phyloP scores from a whole-genome alignment of 2,888 invertebrate species.

The Aleiodes leptofemur region DNA sequence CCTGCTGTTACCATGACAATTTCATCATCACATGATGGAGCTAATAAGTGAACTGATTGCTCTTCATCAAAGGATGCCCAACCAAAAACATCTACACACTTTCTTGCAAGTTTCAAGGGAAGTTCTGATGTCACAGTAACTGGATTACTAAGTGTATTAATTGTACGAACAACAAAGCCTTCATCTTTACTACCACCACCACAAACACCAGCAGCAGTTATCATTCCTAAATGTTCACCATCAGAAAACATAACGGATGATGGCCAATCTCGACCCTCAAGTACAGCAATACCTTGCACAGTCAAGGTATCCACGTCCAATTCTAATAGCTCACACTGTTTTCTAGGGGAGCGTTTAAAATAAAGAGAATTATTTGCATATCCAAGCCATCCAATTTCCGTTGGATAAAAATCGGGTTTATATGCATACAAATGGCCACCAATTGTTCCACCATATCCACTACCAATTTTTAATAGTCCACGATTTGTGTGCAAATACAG shows the following conservation, averaged over 20 bases:
- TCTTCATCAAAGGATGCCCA: conserved; percentile 85
- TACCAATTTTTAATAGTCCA: conserved; percentile 94
- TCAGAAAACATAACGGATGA: conserved; percentile 83
- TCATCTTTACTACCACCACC: conserved; percentile 81
- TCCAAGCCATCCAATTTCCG: conserved; percentile 90
- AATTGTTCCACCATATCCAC: conserved; percentile 94
- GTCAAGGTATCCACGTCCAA: conserved; percentile 76
- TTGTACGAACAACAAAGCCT: conserved; percentile 86
- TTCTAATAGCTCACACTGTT: conserved; percentile 72
- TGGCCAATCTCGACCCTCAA: conserved; percentile 73
- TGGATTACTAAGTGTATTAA: conserved; percentile 80
- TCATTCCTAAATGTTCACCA: conserved; percentile 86
- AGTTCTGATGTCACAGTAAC: conserved; percentile 78
- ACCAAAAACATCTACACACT: conserved; percentile 87
- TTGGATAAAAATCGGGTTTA: conserved; percentile 88
- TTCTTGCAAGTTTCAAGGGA: conserved; percentile 85
- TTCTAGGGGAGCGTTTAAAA: conserved; percentile 80
- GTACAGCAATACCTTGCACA: conserved; percentile 75
- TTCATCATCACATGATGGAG: conserved; percentile 85
- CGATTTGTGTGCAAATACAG: conserved; percentile 91
- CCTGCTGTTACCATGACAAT: conserved; percentile 87
- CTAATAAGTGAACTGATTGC: conserved; percentile 74
- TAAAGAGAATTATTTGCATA: conserved; percentile 90
- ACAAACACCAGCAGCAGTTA: conserved; percentile 78
- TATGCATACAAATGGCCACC: conserved; percentile 92